Base-by-base conservation (phyloP, 2,797 vertebrate species). In the Micropoecilia bifurca region DNA sequence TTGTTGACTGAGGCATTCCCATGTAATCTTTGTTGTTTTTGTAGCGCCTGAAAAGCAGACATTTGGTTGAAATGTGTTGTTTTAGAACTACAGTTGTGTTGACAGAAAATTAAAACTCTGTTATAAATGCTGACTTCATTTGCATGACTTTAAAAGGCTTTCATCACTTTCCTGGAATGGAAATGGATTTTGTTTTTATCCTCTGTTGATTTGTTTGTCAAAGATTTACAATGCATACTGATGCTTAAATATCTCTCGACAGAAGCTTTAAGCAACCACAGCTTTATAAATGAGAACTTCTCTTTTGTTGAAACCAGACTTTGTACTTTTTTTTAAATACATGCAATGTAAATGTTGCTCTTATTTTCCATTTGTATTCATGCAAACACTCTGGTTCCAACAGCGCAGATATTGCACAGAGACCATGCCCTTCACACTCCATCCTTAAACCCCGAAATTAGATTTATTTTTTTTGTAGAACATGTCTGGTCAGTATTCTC, bases 181-280 rank as follows among this genome's bases (percentile, higher is more conserved):
- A 71, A 73, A 80, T 75, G 50, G 73, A 80, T 84, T 80, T 73
- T 77, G 82, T 83, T 81, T 74, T 76, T 59, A 74, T 71, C n/a
- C n/a, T n/a, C 39, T 30, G 66, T 84, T 61, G 0, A 78, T 33
- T 77, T 55, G 45, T 82, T 45, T 41, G 7, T 36, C 14, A 41
- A 76, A 50, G 33, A 6, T 79, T 78, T 45, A 61, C 3, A 12
- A 41, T 73, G 66, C 74, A 47, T 75, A 66, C 18, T 80, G 43
- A 55, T 83, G 78, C 80, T 86, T 28, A 78, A 82, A 80, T 36
- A n/a, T 45, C 10, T 69, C 22, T n/a, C 9, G 1, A 3, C 39
- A 13, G 22, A 41, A 12, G 63, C 18, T 63, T 36, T 36, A 63
- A 36, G 16, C 8, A 36, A 36, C 8, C 36, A 6, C 36, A 55